phyloP scores from a whole-genome alignment of 2,888 invertebrate species.

The Tipula unca region DNA sequence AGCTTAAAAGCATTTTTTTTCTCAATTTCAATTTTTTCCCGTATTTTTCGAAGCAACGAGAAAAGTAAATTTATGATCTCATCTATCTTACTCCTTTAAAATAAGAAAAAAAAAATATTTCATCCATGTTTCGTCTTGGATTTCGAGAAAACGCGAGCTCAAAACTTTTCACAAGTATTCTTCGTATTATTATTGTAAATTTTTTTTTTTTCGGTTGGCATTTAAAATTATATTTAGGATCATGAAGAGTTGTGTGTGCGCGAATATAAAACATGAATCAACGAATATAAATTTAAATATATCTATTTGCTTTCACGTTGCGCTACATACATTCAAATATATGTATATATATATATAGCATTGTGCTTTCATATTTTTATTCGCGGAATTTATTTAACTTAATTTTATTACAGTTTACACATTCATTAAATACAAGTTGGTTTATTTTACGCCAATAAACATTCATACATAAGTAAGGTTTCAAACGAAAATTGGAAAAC shows the following conservation, averaged over 20 bases:
- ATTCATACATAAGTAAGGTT: not conserved
- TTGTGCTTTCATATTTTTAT: not conserved
- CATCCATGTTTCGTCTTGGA: not conserved
- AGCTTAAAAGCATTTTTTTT: conserved; percentile 1
- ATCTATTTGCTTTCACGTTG: not conserved
- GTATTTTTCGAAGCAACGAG: not conserved
- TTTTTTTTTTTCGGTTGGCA: not conserved
- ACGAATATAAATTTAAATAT: not conserved
- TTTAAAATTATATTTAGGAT: not conserved
- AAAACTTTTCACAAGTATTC: not conserved
- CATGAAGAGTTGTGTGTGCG: not conserved
- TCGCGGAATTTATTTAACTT: not conserved
- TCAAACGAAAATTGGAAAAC: not conserved
- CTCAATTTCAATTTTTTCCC: not conserved
- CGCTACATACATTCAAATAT: not conserved
- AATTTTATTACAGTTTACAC: not conserved
- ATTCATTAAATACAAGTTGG: not conserved
- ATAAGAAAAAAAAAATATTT: not conserved
- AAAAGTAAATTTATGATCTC: not conserved
- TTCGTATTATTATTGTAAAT: not conserved
- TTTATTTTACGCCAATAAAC: not conserved
- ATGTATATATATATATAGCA: too few species aligned
- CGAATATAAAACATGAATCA: not conserved
- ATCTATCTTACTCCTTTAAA: not conserved
- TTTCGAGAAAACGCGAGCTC: not conserved